A percentile compares a stretch with the other conserved stretches of the same genome.
phyloP scores from a whole-genome alignment of 2,888 invertebrate genomes.

The Thymelicus lineola region DNA sequence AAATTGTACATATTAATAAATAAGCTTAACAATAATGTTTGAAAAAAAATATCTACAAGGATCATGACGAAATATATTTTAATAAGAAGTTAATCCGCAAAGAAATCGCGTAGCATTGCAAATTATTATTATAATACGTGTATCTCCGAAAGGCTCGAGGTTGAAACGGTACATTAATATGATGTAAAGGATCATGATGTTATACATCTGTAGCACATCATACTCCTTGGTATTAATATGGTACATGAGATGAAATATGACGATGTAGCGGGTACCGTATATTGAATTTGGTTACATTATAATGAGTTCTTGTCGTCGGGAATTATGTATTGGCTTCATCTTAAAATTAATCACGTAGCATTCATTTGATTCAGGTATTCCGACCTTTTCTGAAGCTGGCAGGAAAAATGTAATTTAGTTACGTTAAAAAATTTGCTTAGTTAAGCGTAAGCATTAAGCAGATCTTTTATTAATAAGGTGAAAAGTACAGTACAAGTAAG shows the following conservation, averaged over 20 bases:
- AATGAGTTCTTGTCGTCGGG: conserved; percentile 77
- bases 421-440: conserved; percentile 54
- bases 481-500: no score
- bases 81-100: not conserved
- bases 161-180: conserved; percentile 3
- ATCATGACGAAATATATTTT: no score
- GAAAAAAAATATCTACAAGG: no score
- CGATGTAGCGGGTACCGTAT: conserved; percentile 72
- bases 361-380: conserved; percentile 80
- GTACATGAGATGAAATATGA: conserved; percentile 71
- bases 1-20: no score
- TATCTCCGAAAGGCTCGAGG: not conserved
- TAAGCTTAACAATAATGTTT: no score
- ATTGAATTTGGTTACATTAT: conserved; percentile 82
- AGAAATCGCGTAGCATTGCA: not conserved
- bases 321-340: conserved; percentile 75
- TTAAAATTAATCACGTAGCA: conserved; percentile 79
- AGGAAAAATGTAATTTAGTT: conserved; percentile 74
- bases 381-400: conserved; percentile 69
- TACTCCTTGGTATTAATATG: conserved; percentile 24
- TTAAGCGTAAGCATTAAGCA: no score
- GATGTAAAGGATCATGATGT: conserved; percentile 19
- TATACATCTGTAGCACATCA: conserved; percentile 35
- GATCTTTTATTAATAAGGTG: not conserved
- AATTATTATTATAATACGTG: not conserved